These are phyloP conservation scores for Microtus ochrogaster DNA, from an alignment of 2,113 vertebrate species.

Conservation along the genomic window DNA sequence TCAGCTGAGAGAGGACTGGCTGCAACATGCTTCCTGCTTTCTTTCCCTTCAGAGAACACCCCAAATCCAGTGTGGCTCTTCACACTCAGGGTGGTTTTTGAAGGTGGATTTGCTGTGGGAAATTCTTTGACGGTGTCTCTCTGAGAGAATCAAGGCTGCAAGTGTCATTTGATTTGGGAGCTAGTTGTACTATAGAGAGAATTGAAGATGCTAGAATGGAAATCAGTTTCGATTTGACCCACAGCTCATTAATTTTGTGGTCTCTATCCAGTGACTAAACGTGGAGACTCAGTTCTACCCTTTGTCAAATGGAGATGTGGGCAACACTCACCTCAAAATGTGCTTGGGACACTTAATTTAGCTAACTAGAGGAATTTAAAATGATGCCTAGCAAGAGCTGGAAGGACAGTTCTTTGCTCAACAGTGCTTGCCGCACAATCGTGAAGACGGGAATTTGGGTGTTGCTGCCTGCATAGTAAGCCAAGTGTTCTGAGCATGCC, in stretches of 20 bases:
- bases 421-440: not conserved
- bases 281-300: not conserved
- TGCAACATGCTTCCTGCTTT: fast-evolving
- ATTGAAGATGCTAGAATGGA: not conserved
- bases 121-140: not conserved
- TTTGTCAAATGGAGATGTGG: not conserved
- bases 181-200: not conserved
- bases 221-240: not conserved
- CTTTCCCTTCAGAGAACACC: not conserved
- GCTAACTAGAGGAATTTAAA: not conserved
- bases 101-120: not conserved
- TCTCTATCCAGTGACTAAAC: not conserved
- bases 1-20: too few species aligned
- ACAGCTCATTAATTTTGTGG: not conserved
- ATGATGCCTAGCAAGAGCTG: not conserved
- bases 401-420: not conserved
- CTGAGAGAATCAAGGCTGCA: not conserved
- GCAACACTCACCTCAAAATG: not conserved
- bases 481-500: not conserved
- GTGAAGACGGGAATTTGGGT: not conserved
- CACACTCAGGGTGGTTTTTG: not conserved
- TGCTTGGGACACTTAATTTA: not conserved
- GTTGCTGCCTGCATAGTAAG: not conserved
- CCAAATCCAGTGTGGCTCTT: not conserved
- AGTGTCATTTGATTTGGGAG: not conserved